Evolutionary conservation across 2,888 invertebrate species (phyloP), one percentile per base, ranked within the genome.

Genomic region (Dione juno): DNA sequence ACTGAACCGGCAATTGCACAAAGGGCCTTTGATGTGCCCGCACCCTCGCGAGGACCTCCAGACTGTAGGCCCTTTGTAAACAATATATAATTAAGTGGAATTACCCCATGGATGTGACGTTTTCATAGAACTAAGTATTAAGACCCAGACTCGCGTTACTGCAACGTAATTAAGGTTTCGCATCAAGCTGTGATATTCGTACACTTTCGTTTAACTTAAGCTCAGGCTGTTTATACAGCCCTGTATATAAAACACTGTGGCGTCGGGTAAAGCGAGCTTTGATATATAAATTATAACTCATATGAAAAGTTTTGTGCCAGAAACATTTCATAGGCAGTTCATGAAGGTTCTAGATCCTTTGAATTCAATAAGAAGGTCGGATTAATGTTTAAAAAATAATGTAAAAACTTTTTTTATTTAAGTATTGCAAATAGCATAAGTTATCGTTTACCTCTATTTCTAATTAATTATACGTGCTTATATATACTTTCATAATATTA

Each of bases 21-120:
- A 68, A 68, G 61, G 54, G 53, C 9, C 68, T 71, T 71, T 71
- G 71, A 71, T 71, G 65, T 71, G n/a, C 67, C 70, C 67, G 48
- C 53, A 14, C 50, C 37, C 40, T n/a, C 1, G 8, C 41, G 35
- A 43, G 43, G 59, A 43, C 59, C 43, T n/a, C 28, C 28, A 43
- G 43, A 59, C 54, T 45, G 64, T 28, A 50, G 45, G 40, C 37
- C 68, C 68, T 65, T 54, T 65, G 59, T 58, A 68, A 71, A 69
- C 71, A 68, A 68, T 69, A 71, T 68, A 52, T 68, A 68, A 71
- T 71, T 68, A 69, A 71, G 58, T 66, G 52, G n/a, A 53, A 53
- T 53, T 65, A 53, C 65, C 19, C 53, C 50, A 35, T 64, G 63
- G 63, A 61, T 61, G 59, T 61, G 59, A 61, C 59, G 59, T 61